Evolutionary conservation across 2,113 vertebrate species (phyloP).

Genomic region (Formicarius rufipectus): DNA sequence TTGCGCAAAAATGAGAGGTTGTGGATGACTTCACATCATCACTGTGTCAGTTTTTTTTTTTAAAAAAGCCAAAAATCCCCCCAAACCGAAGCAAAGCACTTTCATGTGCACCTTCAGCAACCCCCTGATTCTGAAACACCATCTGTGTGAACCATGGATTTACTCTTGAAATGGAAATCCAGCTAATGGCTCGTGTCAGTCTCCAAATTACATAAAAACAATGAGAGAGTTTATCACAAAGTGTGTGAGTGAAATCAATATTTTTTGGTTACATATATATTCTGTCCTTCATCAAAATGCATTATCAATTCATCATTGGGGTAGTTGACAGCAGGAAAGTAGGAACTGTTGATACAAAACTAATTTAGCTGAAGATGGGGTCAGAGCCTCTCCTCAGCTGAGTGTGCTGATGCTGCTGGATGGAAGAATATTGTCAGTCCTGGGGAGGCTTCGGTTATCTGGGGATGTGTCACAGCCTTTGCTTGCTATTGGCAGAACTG

Average conservation of each 20-base stretch:
- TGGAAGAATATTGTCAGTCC: not conserved
- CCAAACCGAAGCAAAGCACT: not conserved
- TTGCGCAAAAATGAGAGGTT: not conserved
- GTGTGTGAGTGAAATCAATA: not conserved
- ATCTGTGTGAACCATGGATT: not conserved
- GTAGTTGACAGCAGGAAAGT: conserved; percentile 40
- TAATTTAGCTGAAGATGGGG: conserved; percentile 2
- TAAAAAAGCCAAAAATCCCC: fast-evolving
- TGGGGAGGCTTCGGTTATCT: not conserved
- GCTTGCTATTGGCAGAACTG: not conserved
- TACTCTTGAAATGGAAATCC: not conserved
- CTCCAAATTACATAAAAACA: not conserved
- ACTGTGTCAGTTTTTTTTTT: not conserved
- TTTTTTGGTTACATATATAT: not conserved
- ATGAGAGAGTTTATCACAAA: not conserved
- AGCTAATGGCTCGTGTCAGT: not conserved
- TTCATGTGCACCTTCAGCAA: not conserved
- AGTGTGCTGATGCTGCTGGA: not conserved
- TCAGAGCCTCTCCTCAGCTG: not conserved
- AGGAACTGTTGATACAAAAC: conserved; percentile 50
- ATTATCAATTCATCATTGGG: not conserved
- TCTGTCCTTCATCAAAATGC: not conserved
- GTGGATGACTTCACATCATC: not conserved
- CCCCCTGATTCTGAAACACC: not conserved
- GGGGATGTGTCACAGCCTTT: conserved; percentile 25